Percentiles rank a stretch among this genome's conserved stretches.
Evolutionary conservation across 2,797 vertebrate genomes (phyloP).

Genomic region (Carapus acus): DNA sequence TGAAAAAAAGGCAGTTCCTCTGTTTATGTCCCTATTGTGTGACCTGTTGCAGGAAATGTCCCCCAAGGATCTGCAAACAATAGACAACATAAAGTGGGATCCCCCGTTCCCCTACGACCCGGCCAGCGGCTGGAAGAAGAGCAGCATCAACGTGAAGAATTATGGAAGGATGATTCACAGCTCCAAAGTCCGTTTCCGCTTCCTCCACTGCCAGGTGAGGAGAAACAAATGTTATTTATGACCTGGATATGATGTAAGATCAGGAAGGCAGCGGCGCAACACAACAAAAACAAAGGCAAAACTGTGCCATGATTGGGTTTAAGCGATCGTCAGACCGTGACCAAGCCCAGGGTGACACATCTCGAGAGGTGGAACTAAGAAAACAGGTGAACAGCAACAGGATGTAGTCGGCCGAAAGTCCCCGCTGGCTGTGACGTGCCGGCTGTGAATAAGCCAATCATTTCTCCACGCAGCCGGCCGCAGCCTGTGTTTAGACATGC

Average conservation of each 20-base stretch:
- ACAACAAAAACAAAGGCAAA: slow-evolving; percentile 37
- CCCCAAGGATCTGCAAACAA: slow-evolving; percentile 70
- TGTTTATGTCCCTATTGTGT: slow-evolving; percentile 11
- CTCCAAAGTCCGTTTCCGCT: slow-evolving; percentile 90
- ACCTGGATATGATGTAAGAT: slow-evolving; percentile 28
- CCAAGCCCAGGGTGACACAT: slow-evolving; percentile 45
- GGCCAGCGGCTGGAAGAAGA: slow-evolving; percentile 81
- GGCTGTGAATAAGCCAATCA: slow-evolving; percentile 59
- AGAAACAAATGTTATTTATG: slow-evolving; percentile 11
- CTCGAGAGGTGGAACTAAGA: slow-evolving; percentile 35
- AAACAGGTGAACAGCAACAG: slow-evolving; percentile 48
- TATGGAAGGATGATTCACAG: slow-evolving; percentile 90
- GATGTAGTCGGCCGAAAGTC: slow-evolving; percentile 53
- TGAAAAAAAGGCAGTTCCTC: slow-evolving; percentile 3
- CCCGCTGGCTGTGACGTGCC: slow-evolving; percentile 40
- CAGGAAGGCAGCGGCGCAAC: slow-evolving; percentile 21
- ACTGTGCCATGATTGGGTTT: slow-evolving; percentile 20
- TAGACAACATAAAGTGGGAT: slow-evolving; percentile 80
- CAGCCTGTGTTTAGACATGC: slow-evolving; percentile 69
- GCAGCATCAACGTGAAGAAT: slow-evolving; percentile 84
- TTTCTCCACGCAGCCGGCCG: slow-evolving; percentile 37
- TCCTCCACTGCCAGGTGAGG: slow-evolving; percentile 87
- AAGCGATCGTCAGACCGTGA: slow-evolving; percentile 32
- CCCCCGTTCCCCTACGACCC: slow-evolving; percentile 79
- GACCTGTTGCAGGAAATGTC: slow-evolving; percentile 72